Conservation (phyloP, 2,888 invertebrate genomes). For the Tetheella fluctuosa region DNA sequence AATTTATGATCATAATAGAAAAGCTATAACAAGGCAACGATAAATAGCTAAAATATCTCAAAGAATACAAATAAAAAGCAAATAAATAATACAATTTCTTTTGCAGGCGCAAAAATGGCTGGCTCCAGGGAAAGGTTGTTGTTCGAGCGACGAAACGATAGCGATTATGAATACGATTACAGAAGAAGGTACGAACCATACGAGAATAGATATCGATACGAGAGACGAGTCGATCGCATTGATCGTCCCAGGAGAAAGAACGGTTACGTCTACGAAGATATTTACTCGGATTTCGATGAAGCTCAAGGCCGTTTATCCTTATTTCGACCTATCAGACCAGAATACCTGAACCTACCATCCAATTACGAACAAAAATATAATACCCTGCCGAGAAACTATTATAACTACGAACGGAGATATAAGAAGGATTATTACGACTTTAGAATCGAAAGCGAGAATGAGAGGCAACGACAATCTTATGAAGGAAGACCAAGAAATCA, state of each 20-base stretch:
- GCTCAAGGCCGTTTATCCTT: slow-evolving; percentile 76
- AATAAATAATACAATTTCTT: slow-evolving; percentile 48
- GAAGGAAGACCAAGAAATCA: slow-evolving; percentile 23
- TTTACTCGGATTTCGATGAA: slow-evolving; percentile 79
- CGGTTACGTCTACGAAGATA: slow-evolving; percentile 80
- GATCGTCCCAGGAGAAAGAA: slow-evolving; percentile 69
- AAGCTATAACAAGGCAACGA: too few relatives aligned
- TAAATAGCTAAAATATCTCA: neutral
- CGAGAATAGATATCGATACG: slow-evolving; percentile 50
- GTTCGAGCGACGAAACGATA: slow-evolving; percentile 67
- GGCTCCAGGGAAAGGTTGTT: slow-evolving; percentile 75
- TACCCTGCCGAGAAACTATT: slow-evolving; percentile 72
- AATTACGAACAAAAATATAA: slow-evolving; percentile 74
- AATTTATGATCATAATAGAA: too few relatives aligned
- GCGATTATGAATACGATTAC: slow-evolving; percentile 59
- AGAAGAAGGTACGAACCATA: slow-evolving; percentile 55
- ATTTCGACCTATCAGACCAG: slow-evolving; percentile 78
- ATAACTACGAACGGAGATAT: slow-evolving; percentile 65
- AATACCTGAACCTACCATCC: slow-evolving; percentile 74
- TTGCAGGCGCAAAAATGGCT: slow-evolving; percentile 52
- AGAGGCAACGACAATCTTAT: slow-evolving; percentile 20
- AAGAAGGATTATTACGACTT: slow-evolving; percentile 78
- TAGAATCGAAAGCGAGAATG: slow-evolving; percentile 65
- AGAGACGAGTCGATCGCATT: slow-evolving; percentile 37
- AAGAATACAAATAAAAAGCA: slow-evolving; percentile 4